Base-by-base conservation (phyloP, 2,888 invertebrate genomes). In the Digitonthophagus gazella region DNA sequence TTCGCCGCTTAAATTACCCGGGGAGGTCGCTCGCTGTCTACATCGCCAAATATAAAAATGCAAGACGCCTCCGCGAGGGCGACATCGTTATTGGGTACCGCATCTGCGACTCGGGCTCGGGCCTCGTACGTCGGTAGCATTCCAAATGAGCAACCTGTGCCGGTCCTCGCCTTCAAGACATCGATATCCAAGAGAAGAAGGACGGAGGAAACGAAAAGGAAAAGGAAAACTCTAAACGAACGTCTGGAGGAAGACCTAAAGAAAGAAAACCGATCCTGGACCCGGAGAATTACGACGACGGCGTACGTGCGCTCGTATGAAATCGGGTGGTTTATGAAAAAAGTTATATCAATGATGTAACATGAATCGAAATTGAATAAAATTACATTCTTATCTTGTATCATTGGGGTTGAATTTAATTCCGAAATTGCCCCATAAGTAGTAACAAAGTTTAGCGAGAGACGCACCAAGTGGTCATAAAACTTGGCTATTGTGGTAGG, bases 51-150 rank as follows among this genome's bases (percentile, higher is more conserved):
- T 44, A 82, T 82, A 81, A 82, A 81, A 82, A 82, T 81, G 82
- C 82, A 81, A 78, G 81, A 79, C 80, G 80, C 79, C 80, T 77
- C 76, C 75, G 77, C 78, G 76, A 78, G 77, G 72, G 66, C 76
- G 79, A 77, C 78, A 78, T 79, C 78, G 79, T 78, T 78, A 78
- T 79, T 79, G 78, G 78, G 77, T 76, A 76, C 75, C 75, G 75
- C 76, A 76, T 76, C 77, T 76, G 77, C 77, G 82, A 81, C 80
- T 80, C 78, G 20, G 77, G 78, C 78, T 77, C 73, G 75, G 74
- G 75, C 77, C 81, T 77, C 76, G 80, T 77, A 76, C 77, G 73
- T 8, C 28, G 28, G 28, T 44, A 44, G 82, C 81, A 82, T 82
- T 76, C 75, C 76, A 20, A 81, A 81, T 80, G 78, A 80, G 80